Percentiles rank a stretch among this genome's conserved stretches.
phyloP scores from a whole-genome alignment of 2,113 vertebrate genomes.

The Myotis davidii region DNA sequence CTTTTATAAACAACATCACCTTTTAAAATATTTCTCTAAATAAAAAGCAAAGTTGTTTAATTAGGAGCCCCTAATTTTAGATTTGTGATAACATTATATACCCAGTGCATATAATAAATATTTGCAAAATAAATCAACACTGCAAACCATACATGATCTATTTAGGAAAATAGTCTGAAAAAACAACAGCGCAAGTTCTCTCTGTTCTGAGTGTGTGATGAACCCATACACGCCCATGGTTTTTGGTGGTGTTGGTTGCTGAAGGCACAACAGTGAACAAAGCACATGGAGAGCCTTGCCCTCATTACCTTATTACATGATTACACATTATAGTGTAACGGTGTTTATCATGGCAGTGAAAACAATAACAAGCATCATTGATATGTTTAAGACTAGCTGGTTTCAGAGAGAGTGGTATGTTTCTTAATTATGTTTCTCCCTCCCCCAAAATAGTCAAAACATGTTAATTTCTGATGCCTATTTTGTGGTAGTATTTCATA shows the following conservation, averaged over 20 bases:
- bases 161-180: neutral
- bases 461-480: neutral
- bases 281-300: neutral
- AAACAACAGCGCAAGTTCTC: neutral
- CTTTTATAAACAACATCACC: neutral
- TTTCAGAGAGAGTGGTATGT: neutral
- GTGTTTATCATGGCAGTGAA: neutral
- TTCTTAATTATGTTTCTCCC: neutral
- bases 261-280: neutral
- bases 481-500: neutral
- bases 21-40: neutral
- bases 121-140: neutral
- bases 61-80: neutral
- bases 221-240: neutral
- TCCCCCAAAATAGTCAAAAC: neutral
- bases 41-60: neutral
- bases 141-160: neutral
- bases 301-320: neutral
- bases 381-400: neutral
- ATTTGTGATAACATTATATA: constrained; percentile 2
- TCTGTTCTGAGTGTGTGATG: neutral
- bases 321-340: neutral
- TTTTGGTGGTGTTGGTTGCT: neutral
- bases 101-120: neutral
- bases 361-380: neutral